These are phyloP conservation scores for Patiria miniata DNA, from an alignment of 35 echinoderm and acorn worm genomes.

Conservation along the genomic window DNA sequence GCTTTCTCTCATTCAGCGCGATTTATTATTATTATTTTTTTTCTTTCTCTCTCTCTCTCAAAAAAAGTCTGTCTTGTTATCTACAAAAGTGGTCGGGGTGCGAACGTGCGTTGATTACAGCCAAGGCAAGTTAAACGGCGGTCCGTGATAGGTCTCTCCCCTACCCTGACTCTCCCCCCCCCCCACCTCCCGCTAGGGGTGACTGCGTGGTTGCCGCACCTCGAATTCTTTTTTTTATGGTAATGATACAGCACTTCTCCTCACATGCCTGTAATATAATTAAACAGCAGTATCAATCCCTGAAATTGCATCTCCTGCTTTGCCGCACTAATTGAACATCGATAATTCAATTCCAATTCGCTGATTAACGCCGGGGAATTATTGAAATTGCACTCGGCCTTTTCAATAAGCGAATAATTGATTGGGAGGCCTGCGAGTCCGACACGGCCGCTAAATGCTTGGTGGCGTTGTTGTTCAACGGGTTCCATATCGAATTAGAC, in stretches of 20 bases:
- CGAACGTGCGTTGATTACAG: neutral
- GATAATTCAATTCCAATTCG: constrained; percentile 26
- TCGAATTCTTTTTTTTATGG: neutral
- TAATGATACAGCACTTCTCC: neutral
- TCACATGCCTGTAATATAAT: constrained; percentile 3
- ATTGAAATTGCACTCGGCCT: neutral
- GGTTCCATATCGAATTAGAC: constrained; percentile 15
- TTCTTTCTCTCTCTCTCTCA: neutral
- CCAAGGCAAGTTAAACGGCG: neutral
- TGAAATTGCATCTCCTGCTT: constrained; percentile 21
- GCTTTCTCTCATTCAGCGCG: neutral
- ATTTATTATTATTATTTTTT: too few species aligned
- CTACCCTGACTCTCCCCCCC: too few species aligned
- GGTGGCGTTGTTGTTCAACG: constrained; percentile 16
- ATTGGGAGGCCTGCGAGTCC: neutral
- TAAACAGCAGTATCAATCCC: constrained; percentile 16
- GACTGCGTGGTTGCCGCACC: neutral
- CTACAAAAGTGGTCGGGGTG: neutral
- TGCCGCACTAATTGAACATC: constrained; percentile 17
- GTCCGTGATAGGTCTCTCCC: neutral
- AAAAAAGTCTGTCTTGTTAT: neutral
- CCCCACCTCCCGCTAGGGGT: neutral
- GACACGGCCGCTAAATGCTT: neutral
- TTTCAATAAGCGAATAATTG: constrained; percentile 22
- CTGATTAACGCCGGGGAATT: neutral